Evolutionary conservation across 1,140 invertebrate genomes (phyloP).

Genomic region (Grapholita molesta): DNA sequence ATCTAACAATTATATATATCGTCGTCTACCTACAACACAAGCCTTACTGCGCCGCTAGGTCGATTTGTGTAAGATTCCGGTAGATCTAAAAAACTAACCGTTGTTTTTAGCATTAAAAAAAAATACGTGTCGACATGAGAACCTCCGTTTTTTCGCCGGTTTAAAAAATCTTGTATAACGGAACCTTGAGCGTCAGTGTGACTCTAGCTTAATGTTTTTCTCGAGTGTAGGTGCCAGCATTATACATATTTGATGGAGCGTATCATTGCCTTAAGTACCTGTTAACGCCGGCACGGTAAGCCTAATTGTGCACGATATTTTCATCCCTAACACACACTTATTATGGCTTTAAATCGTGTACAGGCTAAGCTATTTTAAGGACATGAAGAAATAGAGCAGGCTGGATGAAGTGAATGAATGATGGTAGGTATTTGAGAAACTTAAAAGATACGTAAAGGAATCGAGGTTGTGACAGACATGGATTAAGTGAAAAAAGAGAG

Average conservation of each 20-base stretch:
- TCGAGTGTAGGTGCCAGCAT: slow-evolving; percentile 48
- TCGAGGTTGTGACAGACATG: too few species aligned
- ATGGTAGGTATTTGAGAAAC: too few species aligned
- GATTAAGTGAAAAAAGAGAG: too few species aligned
- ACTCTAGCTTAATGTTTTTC: slow-evolving; percentile 43
- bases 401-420: not conserved
- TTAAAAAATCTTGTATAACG: slow-evolving; percentile 39
- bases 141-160: too few species aligned
- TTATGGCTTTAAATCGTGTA: slow-evolving; percentile 19
- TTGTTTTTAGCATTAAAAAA: too few species aligned
- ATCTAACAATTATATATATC: too few species aligned
- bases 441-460: too few species aligned
- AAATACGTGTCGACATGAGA: too few species aligned
- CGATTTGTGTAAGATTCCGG: too few species aligned
- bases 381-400: not conserved
- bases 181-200: not conserved
- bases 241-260: slow-evolving; percentile 57
- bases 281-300: slow-evolving; percentile 33
- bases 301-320: slow-evolving; percentile 36
- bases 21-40: too few species aligned
- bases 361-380: slow-evolving; percentile 11
- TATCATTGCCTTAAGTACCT: slow-evolving; percentile 37
- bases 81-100: too few species aligned
- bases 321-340: slow-evolving; percentile 33
- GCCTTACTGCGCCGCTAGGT: too few species aligned